A percentile compares a stretch with the other conserved stretches of the same genome.
These are phyloP conservation scores for Diarsia dahlii DNA, from an alignment of 2,888 invertebrate species.

Conservation along the genomic window DNA sequence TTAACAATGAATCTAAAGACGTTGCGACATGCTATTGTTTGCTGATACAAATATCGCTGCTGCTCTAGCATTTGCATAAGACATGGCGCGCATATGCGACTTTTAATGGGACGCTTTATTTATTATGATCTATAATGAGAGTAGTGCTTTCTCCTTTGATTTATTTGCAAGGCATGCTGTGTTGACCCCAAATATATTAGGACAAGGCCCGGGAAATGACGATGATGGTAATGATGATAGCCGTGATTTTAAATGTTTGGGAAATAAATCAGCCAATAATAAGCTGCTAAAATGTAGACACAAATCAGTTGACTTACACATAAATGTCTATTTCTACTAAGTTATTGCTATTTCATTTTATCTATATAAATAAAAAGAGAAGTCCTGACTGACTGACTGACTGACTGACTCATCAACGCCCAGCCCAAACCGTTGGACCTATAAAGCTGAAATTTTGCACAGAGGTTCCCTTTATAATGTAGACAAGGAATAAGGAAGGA, in stretches of 20 bases:
- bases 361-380: too few species aligned
- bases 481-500: too few species aligned
- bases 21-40: constrained; percentile 81
- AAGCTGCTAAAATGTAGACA: background rate
- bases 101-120: constrained; percentile 39
- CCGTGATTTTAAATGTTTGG: background rate
- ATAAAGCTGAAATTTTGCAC: too few species aligned
- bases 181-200: background rate
- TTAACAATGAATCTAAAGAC: constrained; percentile 79
- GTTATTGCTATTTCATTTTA: background rate
- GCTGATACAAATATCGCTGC: constrained; percentile 73
- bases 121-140: constrained; percentile 46
- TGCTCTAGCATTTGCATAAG: constrained; percentile 69
- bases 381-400: too few species aligned
- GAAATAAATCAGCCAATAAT: background rate
- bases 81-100: constrained; percentile 39
- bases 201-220: background rate
- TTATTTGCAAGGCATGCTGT: background rate
- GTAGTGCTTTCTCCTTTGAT: constrained; percentile 23
- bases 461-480: too few species aligned
- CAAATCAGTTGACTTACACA: constrained; percentile 28
- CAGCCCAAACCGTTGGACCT: too few species aligned
- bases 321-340: background rate
- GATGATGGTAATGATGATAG: background rate
- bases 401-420: too few species aligned